These are phyloP conservation scores for Phymatocera aterrima DNA, from an alignment of 2,888 invertebrate species.

Conservation along the genomic window DNA sequence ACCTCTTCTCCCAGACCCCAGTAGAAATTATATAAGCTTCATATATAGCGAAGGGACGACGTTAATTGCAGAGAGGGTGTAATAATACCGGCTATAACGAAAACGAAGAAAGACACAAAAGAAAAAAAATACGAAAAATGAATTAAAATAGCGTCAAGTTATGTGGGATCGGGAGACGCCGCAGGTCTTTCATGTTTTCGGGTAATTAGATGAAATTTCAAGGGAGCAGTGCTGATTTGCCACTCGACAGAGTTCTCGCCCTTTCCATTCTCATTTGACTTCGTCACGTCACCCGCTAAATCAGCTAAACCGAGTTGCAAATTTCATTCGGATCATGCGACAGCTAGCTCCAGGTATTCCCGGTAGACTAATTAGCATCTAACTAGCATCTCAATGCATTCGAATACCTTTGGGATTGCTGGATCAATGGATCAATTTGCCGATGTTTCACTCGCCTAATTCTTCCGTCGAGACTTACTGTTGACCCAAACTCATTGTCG, in stretches of 20 bases:
- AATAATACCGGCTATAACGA: not conserved
- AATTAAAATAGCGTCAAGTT: not conserved
- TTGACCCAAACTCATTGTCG: not conserved
- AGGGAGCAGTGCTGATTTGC: not conserved
- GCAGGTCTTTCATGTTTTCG: not conserved
- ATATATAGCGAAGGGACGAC: not conserved
- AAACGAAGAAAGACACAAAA: no score
- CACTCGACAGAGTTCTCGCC: not conserved
- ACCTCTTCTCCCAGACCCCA: not conserved
- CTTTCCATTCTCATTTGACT: not conserved
- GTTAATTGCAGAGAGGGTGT: not conserved
- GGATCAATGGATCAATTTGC: slow-evolving; percentile 34
- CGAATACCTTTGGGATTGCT: not conserved
- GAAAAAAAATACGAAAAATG: no score
- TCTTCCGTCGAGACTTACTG: slow-evolving; percentile 11
- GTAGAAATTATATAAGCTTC: not conserved
- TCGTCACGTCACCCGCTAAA: slow-evolving; percentile 10
- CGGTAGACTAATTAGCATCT: slow-evolving; percentile 33
- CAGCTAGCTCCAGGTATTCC: slow-evolving; percentile 12
- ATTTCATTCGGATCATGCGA: slow-evolving; percentile 29
- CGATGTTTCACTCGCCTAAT: not conserved
- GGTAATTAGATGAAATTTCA: not conserved
- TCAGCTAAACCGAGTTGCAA: slow-evolving; percentile 13
- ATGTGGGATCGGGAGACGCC: not conserved
- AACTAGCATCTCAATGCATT: slow-evolving; percentile 39